Evolutionary conservation across 2,888 invertebrate genomes (phyloP).

Genomic region (Nebria salina): DNA sequence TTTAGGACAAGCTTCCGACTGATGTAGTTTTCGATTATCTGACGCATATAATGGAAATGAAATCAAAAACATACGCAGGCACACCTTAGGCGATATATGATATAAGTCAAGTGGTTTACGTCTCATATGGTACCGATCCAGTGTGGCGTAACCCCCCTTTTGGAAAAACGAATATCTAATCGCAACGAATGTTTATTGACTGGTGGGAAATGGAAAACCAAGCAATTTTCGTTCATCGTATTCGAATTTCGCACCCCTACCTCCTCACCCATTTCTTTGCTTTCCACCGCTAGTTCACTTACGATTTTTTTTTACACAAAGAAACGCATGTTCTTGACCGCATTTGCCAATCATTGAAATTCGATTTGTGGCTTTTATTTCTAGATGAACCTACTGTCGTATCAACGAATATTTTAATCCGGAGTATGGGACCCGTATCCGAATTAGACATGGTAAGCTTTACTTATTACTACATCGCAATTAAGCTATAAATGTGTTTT

Average conservation of each 20-base stretch:
- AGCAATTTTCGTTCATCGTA: conserved; percentile 29
- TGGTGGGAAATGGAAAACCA: conserved; percentile 42
- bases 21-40: no score
- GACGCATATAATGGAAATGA: no score
- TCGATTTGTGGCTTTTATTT: conserved; percentile 52
- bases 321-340: not conserved
- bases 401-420: conserved; percentile 86
- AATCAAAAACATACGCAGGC: no score
- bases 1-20: no score
- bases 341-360: not conserved
- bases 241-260: conserved; percentile 15
- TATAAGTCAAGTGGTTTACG: no score
- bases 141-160: not conserved
- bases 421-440: conserved; percentile 92
- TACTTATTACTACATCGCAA: not conserved
- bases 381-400: conserved; percentile 85
- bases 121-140: no score
- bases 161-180: conserved; percentile 36
- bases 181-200: conserved; percentile 42
- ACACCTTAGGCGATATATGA: no score
- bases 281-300: not conserved
- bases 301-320: not conserved
- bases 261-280: not conserved
- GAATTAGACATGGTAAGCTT: conserved; percentile 85
- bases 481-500: no score